A percentile compares a stretch with the other conserved stretches of the same genome.
Evolutionary conservation across 2,888 invertebrate genomes (phyloP).

Genomic region (Kryphioiulus occultus): DNA sequence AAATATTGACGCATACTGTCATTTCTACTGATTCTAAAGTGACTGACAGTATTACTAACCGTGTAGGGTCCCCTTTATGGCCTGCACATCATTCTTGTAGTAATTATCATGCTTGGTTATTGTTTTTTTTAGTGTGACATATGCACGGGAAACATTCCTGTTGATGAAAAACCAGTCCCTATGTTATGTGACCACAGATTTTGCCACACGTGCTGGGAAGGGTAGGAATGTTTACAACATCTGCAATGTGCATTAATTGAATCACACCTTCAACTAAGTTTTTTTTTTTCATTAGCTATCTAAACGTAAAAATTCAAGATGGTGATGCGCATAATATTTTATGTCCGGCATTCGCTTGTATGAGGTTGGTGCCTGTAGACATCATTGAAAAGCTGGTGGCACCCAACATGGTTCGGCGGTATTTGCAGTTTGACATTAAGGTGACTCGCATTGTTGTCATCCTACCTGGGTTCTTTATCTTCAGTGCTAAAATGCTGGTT

Average conservation of each 20-base stretch:
- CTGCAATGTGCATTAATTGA: neutral
- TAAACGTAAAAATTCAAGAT: conserved; percentile 72
- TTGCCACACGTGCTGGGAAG: conserved; percentile 72
- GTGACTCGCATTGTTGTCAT: conserved; percentile 60
- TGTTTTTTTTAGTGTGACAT: conserved; percentile 46
- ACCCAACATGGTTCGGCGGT: conserved; percentile 71
- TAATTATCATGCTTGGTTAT: too few relatives aligned
- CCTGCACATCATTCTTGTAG: too few relatives aligned
- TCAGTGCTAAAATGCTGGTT: neutral
- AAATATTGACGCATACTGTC: too few relatives aligned
- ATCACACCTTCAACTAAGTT: neutral
- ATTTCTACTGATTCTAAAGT: too few relatives aligned
- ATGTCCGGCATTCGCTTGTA: conserved; percentile 73
- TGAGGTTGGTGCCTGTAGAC: conserved; percentile 71
- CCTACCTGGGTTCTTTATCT: neutral
- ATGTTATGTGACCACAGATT: conserved; percentile 72
- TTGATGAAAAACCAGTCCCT: conserved; percentile 66
- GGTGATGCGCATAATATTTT: conserved; percentile 73
- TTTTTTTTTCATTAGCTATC: conserved; percentile 63
- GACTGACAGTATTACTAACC: too few relatives aligned
- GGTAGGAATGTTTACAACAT: conserved; percentile 58
- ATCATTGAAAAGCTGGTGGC: conserved; percentile 73
- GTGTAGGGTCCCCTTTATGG: too few relatives aligned
- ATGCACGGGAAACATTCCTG: conserved; percentile 47
- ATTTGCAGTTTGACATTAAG: conserved; percentile 75